These are phyloP conservation scores for Tipula vernalis DNA, from an alignment of 2,888 invertebrate genomes.

Conservation along the genomic window DNA sequence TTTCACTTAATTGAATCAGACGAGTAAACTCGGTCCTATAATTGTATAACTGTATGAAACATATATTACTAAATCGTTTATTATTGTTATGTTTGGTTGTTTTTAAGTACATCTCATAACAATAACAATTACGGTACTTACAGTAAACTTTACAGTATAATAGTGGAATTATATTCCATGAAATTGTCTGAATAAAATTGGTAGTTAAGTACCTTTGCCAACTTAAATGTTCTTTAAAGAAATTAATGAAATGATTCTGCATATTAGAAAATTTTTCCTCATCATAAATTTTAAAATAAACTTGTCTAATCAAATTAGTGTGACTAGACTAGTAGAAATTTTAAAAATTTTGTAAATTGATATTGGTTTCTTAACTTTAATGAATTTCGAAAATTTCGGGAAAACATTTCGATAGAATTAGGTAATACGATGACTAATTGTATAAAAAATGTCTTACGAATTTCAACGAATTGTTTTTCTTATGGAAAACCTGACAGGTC, in stretches of 20 bases:
- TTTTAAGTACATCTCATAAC: background rate
- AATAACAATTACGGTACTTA: background rate
- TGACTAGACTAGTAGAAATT: background rate
- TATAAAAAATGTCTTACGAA: too few species aligned
- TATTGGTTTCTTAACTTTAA: background rate
- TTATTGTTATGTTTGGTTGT: background rate
- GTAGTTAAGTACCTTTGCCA: background rate
- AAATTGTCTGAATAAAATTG: background rate
- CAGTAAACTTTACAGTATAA: background rate
- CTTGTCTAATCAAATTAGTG: background rate
- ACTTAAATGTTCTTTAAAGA: background rate
- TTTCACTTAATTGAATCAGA: background rate
- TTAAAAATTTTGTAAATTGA: background rate
- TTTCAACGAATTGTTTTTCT: too few species aligned
- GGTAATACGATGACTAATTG: too few species aligned
- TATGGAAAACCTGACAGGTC: too few species aligned
- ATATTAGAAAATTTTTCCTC: background rate
- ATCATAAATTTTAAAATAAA: background rate
- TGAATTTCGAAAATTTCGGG: background rate
- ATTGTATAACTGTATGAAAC: background rate
- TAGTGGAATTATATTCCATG: background rate
- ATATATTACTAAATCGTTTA: background rate
- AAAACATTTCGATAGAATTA: background rate
- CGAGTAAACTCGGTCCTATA: background rate
- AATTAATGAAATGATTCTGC: background rate